These are phyloP conservation scores for Pitta sordida DNA, from an alignment of 2,113 vertebrate genomes.

Conservation along the genomic window DNA sequence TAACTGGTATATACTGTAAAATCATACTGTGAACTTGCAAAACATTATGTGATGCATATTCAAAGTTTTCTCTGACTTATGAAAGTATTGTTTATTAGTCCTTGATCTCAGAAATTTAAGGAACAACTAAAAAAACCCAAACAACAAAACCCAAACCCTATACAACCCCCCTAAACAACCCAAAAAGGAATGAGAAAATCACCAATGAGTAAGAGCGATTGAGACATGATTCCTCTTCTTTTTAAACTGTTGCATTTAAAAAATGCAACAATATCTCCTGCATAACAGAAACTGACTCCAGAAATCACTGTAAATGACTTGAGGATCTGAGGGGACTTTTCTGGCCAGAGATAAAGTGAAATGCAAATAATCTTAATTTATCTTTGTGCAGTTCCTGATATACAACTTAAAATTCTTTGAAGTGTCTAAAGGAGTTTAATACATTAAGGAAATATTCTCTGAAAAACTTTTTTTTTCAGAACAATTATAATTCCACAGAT, in stretches of 20 bases:
- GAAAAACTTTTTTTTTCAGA: slow-evolving; percentile 20
- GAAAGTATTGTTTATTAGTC: not conserved
- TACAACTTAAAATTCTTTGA: not conserved
- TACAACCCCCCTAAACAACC: not conserved
- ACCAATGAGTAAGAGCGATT: not conserved
- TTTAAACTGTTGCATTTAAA: not conserved
- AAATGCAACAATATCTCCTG: not conserved
- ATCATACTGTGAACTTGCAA: not conserved
- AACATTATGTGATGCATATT: not conserved
- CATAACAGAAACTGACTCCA: not conserved
- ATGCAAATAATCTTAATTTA: not conserved
- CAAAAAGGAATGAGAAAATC: not conserved
- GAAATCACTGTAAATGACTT: not conserved
- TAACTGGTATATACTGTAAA: not conserved
- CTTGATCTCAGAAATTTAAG: not conserved
- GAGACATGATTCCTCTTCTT: not conserved
- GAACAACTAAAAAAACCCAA: not conserved
- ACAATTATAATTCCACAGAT: slow-evolving; percentile 42
- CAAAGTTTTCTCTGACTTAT: not conserved
- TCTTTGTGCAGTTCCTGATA: not conserved
- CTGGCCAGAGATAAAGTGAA: slow-evolving; percentile 2
- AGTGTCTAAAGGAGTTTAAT: slow-evolving; percentile 31
- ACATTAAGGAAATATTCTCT: not conserved
- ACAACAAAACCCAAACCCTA: not conserved
- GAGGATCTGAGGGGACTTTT: not conserved